Conservation (phyloP, 1,140 invertebrate species). For the Drosophila pseudoobscura region DNA sequence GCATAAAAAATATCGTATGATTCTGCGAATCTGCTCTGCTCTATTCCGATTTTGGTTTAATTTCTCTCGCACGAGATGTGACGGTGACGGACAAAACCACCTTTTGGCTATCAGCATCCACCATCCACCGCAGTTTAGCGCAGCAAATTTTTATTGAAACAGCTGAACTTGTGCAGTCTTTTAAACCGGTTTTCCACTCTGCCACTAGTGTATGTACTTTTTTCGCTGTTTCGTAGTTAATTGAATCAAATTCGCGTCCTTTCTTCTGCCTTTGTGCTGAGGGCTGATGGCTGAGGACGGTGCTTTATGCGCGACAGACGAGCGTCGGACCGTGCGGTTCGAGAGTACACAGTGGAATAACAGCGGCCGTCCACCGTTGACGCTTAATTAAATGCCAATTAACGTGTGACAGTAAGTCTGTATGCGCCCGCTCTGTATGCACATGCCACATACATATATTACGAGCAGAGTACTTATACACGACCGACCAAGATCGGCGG, state of each 20-base stretch:
- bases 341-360: constrained; percentile 65
- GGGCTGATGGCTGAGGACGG: constrained; percentile 17
- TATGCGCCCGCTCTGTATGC: constrained; percentile 6
- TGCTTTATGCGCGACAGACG: constrained; percentile 24
- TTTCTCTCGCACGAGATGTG: constrained; percentile 18
- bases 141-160: neutral
- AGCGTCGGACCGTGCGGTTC: constrained; percentile 47
- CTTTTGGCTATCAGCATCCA: constrained; percentile 31
- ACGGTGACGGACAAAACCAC: constrained; percentile 30
- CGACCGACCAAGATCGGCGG: constrained; percentile 54
- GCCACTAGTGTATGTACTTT: constrained; percentile 9
- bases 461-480: constrained; percentile 27
- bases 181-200: constrained; percentile 27
- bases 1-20: constrained; percentile 74
- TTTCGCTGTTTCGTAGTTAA: constrained; percentile 18
- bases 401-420: constrained; percentile 76
- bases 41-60: constrained; percentile 42
- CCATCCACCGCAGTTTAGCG: constrained; percentile 5
- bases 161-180: neutral
- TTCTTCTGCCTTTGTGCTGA: constrained; percentile 43
- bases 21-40: constrained; percentile 41
- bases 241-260: constrained; percentile 50
- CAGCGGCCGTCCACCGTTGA: constrained; percentile 45
- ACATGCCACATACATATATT: constrained; percentile 12
- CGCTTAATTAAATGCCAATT: constrained; percentile 80